Percentiles rank a stretch among this genome's conserved stretches.
Evolutionary conservation across 2,797 vertebrate species (phyloP).

Genomic region (Neosilurus mollespiculum): DNA sequence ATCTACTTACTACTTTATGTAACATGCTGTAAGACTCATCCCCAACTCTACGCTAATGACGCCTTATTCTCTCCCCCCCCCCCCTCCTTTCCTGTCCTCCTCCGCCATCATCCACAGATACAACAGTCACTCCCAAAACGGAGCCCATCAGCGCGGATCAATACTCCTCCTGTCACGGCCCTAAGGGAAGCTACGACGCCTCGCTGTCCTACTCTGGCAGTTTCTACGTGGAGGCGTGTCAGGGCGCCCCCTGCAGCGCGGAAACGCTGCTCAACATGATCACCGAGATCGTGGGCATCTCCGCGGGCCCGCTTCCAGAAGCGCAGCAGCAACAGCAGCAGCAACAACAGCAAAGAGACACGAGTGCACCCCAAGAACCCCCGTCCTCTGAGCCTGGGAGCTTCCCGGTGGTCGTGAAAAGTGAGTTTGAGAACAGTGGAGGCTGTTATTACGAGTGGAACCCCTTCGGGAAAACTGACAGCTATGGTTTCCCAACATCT

Average conservation of each 20-base stretch:
- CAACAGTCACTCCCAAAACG: conserved; percentile 78
- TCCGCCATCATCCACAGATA: conserved; percentile 69
- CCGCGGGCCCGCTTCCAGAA: conserved; percentile 83
- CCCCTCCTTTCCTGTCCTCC: conserved; percentile 37
- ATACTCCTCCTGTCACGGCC: conserved; percentile 78
- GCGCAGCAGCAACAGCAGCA: conserved; percentile 72
- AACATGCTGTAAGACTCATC: conserved; percentile 54
- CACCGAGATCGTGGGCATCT: conserved; percentile 94
- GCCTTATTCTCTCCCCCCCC: neutral
- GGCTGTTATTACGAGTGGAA: conserved; percentile 82
- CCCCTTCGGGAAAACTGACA: conserved; percentile 70
- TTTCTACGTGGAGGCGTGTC: conserved; percentile 93
- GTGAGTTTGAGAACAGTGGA: conserved; percentile 85
- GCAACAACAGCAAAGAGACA: conserved; percentile 61
- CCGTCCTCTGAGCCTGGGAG: conserved; percentile 71
- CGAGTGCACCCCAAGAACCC: conserved; percentile 63
- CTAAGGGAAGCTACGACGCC: conserved; percentile 76
- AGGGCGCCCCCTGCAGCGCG: conserved; percentile 90
- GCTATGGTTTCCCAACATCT: conserved; percentile 73
- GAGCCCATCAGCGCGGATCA: conserved; percentile 80
- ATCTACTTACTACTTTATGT: conserved; percentile 58
- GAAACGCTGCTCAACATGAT: conserved; percentile 97
- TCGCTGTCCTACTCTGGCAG: conserved; percentile 95
- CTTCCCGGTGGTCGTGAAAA: conserved; percentile 83
- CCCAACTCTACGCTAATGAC: conserved; percentile 26